A percentile compares a stretch with the other conserved stretches of the same genome.
These are phyloP conservation scores for Enteromius treurensis DNA, from an alignment of 2,797 vertebrate genomes.

Conservation along the genomic window DNA sequence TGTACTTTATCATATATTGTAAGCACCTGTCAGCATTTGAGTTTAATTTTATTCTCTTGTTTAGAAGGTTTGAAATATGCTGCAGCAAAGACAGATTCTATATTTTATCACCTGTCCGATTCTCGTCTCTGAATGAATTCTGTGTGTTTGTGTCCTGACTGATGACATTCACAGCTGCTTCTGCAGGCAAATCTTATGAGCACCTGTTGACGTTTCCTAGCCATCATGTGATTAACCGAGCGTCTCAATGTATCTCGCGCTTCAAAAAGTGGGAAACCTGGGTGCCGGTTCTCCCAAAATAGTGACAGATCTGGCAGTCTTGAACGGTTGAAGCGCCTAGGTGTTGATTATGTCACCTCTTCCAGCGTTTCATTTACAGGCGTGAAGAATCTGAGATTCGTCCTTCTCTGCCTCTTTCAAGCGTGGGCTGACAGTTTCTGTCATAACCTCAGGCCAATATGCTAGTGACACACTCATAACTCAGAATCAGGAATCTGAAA, in stretches of 20 bases:
- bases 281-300: background rate
- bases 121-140: background rate
- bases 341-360: slow-evolving; percentile 77
- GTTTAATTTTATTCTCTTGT: background rate
- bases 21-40: background rate
- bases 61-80: background rate
- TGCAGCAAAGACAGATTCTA: background rate
- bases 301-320: slow-evolving; percentile 31
- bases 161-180: slow-evolving; percentile 30
- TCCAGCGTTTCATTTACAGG: slow-evolving; percentile 74
- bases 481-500: background rate
- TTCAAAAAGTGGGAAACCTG: slow-evolving; percentile 6
- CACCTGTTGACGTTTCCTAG: background rate
- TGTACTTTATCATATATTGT: background rate
- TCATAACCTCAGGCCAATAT: slow-evolving; percentile 3
- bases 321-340: background rate
- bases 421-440: slow-evolving; percentile 34
- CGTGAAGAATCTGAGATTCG: slow-evolving; percentile 65
- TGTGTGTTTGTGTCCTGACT: background rate
- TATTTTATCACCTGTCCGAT: background rate
- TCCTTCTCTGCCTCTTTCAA: slow-evolving; percentile 51
- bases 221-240: slow-evolving; percentile 26
- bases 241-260: background rate
- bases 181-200: slow-evolving; percentile 2
- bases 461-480: background rate